phyloP scores from a whole-genome alignment of 2,797 vertebrate genomes.

The Oophaga sylvatica region DNA sequence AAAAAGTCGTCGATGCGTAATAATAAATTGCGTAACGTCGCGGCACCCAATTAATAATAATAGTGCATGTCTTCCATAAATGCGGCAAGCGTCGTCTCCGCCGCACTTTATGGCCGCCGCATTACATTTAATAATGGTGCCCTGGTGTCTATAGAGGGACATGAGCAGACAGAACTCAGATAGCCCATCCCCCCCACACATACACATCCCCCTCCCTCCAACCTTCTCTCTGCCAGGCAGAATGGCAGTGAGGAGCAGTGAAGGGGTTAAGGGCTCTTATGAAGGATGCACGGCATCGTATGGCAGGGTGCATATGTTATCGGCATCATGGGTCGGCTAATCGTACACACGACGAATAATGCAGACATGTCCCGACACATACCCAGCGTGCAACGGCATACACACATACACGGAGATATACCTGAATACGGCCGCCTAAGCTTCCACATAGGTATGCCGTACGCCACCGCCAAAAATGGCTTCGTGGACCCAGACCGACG shows the following conservation, averaged over 20 bases:
- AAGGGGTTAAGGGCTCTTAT: conserved; percentile 11
- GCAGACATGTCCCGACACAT: conserved; percentile 24
- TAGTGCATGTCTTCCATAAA: too few relatives aligned
- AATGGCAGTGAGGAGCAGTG: neutral
- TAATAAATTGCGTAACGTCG: neutral
- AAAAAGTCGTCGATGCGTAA: neutral
- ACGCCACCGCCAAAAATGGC: neutral
- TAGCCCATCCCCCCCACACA: neutral
- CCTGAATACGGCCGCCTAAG: conserved; percentile 26
- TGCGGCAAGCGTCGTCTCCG: neutral
- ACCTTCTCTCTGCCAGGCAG: conserved; percentile 23
- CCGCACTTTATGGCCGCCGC: neutral
- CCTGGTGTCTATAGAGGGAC: neutral
- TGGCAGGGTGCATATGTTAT: conserved; percentile 10
- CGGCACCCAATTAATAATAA: too few relatives aligned
- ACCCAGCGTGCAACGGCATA: neutral
- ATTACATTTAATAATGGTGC: neutral
- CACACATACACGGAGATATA: neutral
- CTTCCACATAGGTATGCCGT: neutral
- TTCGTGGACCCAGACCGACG: neutral
- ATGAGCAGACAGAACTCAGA: conserved; percentile 22
- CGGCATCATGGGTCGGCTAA: conserved; percentile 14
- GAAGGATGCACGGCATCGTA: neutral
- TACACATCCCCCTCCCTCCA: neutral
- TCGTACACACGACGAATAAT: neutral